These are phyloP conservation scores for Drosophila tsacasi DNA, from an alignment of 1,140 invertebrate genomes.

Conservation along the genomic window DNA sequence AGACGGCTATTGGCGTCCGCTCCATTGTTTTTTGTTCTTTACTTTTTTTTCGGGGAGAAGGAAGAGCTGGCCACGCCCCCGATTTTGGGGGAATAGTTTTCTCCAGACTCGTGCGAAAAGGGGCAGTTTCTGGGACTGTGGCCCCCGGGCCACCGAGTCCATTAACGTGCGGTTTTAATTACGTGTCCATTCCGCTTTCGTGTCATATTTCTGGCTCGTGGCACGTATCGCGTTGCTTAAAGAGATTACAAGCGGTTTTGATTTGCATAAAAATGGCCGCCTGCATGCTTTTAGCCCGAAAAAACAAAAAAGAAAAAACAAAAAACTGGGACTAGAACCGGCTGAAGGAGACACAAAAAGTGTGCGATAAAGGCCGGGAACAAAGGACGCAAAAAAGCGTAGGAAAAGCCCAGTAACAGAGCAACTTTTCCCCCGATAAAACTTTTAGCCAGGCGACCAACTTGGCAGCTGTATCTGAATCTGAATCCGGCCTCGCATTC, in stretches of 20 bases:
- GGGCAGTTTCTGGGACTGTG: neutral
- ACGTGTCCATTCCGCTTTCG: slow-evolving; percentile 71
- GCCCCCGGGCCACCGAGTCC: slow-evolving; percentile 51
- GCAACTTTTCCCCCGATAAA: slow-evolving; percentile 59
- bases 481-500: neutral
- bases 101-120: neutral
- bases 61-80: neutral
- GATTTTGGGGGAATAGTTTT: slow-evolving; percentile 18
- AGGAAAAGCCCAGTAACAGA: slow-evolving; percentile 33
- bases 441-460: slow-evolving; percentile 32
- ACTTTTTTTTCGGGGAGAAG: neutral
- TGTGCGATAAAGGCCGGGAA: slow-evolving; percentile 11
- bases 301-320: neutral
- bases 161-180: slow-evolving; percentile 78
- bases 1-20: slow-evolving; percentile 57
- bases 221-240: slow-evolving; percentile 63
- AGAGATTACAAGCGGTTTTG: slow-evolving; percentile 72
- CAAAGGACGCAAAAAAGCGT: slow-evolving; percentile 34
- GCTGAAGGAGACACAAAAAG: slow-evolving; percentile 1
- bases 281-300: slow-evolving; percentile 54
- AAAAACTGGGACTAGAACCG: neutral
- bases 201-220: slow-evolving; percentile 57
- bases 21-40: neutral
- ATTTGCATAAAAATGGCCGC: slow-evolving; percentile 71
- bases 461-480: slow-evolving; percentile 45